Base-by-base conservation (phyloP, 2,888 invertebrate species). In the Cantharis rufa region DNA sequence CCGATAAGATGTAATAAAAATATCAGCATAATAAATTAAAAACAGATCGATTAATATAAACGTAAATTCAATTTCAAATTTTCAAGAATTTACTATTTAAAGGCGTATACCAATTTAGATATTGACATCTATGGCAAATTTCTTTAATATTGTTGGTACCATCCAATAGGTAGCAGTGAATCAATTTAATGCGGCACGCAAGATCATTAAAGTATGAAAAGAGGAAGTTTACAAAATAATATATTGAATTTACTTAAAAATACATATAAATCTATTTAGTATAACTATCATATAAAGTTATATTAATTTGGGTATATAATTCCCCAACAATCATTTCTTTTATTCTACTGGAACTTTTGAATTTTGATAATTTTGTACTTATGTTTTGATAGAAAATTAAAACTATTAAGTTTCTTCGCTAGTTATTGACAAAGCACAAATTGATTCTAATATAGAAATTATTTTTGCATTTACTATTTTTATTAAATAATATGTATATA, bases 131-230 rank as follows among this genome's bases (percentile, higher is more conserved):
- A 21, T 18, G 64, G 64, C n/a, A 24, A 24, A 66, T 66, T 15
- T 48, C 48, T 66, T 66, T 66, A 66, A 66, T 66, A 66, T 66
- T 66, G 24, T 66, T 24, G 18, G 64, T 66, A 66, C 64, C 64
- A 66, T 66, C 64, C 64, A 66, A 66, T 66, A 66, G 64, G 64
- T 66, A 21, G 64, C 24, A 66, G 64, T 66, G 24, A 24, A 66
- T 66, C 64, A 66, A 66, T 66, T 66, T 21, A 21, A 66, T n/a
- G 64, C 64, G 64, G 64, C 64, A 66, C 64, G 64, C 64, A 66
- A 66, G 24, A 24, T 66, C 64, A 66, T 66, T 66, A 66, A 66
- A 24, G 24, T 66, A 66, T 21, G 64, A 66, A 64, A 66, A 66
- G 18, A 24, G 64, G 24, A 66, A 66, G 64, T 66, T 66, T 16